These are phyloP conservation scores for Hucho hucho DNA, from an alignment of 2,113 vertebrate species.

Conservation along the genomic window DNA sequence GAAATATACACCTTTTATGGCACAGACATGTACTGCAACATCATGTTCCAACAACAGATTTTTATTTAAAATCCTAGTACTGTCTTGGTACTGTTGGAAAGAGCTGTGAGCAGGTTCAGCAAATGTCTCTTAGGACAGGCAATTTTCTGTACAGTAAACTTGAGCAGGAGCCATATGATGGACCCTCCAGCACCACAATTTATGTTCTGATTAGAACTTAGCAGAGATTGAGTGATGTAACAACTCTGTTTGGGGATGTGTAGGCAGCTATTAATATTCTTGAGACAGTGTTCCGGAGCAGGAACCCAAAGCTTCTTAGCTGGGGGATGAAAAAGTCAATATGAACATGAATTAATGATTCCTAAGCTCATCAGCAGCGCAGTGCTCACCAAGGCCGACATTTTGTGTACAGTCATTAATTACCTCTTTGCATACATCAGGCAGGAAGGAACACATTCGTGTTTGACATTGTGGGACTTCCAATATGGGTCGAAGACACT, in stretches of 20 bases:
- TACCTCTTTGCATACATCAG: neutral
- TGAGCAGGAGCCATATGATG: neutral
- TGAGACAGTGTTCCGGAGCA: neutral
- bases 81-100: neutral
- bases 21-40: too few species aligned
- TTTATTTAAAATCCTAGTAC: neutral
- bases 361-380: neutral
- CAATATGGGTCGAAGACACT: neutral
- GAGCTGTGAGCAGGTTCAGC: neutral
- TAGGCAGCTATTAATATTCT: neutral
- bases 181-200: neutral
- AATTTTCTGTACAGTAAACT: neutral
- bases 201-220: neutral
- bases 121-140: neutral
- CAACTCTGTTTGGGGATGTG: neutral
- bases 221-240: neutral
- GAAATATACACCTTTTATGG: too few species aligned
- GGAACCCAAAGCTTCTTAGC: neutral
- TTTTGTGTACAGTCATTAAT: conserved; percentile 5
- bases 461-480: neutral
- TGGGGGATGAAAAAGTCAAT: neutral
- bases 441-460: neutral
- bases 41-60: too few species aligned
- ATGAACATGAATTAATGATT: neutral
- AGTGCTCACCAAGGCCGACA: neutral